Evolutionary conservation across 2,113 vertebrate genomes (phyloP).

Genomic region (Piaya cayana): DNA sequence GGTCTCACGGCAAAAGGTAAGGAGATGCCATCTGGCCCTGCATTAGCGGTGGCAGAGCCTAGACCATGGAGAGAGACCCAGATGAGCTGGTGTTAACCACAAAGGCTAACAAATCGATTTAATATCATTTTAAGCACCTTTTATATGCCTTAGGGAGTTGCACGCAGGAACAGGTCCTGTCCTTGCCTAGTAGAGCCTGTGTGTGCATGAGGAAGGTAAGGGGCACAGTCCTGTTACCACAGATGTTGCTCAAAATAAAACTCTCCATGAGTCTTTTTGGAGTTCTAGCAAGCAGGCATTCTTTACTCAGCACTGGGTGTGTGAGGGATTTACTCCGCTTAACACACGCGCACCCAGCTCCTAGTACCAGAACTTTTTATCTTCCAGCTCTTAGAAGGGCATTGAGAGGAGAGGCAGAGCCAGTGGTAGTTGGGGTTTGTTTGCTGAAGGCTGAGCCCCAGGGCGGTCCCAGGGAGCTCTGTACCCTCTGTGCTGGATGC

Average conservation of each 20-base stretch:
- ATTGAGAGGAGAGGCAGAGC: rapidly evolving
- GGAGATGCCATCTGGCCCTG: neutral
- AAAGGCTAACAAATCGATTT: neutral
- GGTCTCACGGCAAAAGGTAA: neutral
- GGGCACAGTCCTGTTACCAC: no score
- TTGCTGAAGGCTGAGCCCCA: neutral
- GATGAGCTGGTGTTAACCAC: neutral
- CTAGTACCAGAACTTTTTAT: neutral
- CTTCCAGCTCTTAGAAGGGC: no score
- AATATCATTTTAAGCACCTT: neutral
- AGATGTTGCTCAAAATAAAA: no score
- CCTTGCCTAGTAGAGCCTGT: rapidly evolving
- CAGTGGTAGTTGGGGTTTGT: rapidly evolving
- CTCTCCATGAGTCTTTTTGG: no score
- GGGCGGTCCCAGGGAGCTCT: rapidly evolving
- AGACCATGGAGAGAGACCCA: rapidly evolving
- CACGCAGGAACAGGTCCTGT: rapidly evolving
- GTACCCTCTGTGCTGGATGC: rapidly evolving
- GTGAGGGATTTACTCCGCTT: no score
- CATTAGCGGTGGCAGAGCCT: rapidly evolving
- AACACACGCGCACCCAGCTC: no score
- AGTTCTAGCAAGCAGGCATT: no score
- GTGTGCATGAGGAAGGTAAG: rapidly evolving
- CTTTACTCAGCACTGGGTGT: no score
- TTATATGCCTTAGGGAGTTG: rapidly evolving